Conservation (phyloP, 1,140 invertebrate genomes). For the Pachypeltis micranthus region DNA sequence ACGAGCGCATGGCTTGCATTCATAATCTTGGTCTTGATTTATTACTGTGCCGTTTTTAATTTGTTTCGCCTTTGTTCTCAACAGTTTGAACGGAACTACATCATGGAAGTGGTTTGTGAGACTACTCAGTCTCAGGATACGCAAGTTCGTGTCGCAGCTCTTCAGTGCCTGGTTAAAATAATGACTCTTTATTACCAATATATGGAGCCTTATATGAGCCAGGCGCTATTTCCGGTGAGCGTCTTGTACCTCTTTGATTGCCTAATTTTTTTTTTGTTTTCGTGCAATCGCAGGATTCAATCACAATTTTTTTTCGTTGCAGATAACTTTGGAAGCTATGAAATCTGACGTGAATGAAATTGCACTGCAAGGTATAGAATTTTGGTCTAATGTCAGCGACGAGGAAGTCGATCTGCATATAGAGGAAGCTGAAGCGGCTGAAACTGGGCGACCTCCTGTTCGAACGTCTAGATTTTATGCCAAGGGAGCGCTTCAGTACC, state of each 20-base stretch:
- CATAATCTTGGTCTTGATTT: no score
- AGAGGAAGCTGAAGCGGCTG: slow-evolving; percentile 84
- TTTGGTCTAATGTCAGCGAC: slow-evolving; percentile 99
- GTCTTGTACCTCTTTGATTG: background rate
- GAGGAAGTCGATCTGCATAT: slow-evolving; percentile 96
- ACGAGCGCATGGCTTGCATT: no score
- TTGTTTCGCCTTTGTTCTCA: no score
- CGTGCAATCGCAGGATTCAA: background rate
- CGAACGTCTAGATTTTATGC: slow-evolving; percentile 87
- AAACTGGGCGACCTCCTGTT: slow-evolving; percentile 80
- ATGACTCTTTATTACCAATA: slow-evolving; percentile 97
- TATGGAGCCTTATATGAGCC: slow-evolving; percentile 98
- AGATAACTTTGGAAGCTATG: slow-evolving; percentile 98
- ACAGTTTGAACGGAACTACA: slow-evolving; percentile 86
- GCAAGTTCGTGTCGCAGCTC: slow-evolving; percentile 83
- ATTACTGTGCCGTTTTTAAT: no score
- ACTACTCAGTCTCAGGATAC: slow-evolving; percentile 74
- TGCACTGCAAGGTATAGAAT: slow-evolving; percentile 96
- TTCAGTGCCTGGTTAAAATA: slow-evolving; percentile 98
- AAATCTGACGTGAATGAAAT: slow-evolving; percentile 93
- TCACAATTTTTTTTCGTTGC: slow-evolving; percentile 16
- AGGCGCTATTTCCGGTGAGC: slow-evolving; percentile 86
- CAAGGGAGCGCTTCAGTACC: slow-evolving; percentile 86
- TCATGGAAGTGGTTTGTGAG: slow-evolving; percentile 98
- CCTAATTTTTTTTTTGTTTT: background rate